Conservation (phyloP, 2,113 vertebrate genomes). For the Gavialis gangeticus region DNA sequence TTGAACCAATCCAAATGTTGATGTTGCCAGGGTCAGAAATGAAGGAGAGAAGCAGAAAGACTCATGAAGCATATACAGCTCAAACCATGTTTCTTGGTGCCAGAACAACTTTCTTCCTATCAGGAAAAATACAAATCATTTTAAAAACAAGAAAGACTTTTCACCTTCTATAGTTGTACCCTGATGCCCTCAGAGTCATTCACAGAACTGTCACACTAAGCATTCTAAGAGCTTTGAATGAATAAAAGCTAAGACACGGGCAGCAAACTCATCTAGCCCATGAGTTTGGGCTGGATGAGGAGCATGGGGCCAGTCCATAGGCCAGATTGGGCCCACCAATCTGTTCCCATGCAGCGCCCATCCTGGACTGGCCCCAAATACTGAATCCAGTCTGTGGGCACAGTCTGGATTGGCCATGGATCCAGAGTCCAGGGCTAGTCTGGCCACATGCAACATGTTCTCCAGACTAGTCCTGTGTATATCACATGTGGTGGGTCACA, state of each 20-base stretch:
- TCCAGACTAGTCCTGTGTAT: no score
- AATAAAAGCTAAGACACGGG: constrained; percentile 1
- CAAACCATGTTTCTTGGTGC: background rate
- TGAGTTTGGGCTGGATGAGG: no score
- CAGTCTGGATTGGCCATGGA: no score
- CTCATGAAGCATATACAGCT: constrained; percentile 25
- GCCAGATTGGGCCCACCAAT: no score
- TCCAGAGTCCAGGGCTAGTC: no score
- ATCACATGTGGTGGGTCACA: no score
- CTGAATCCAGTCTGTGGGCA: no score
- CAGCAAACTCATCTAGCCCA: background rate
- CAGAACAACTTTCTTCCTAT: background rate
- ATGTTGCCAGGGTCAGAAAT: background rate
- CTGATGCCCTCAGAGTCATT: background rate
- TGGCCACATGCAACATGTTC: no score
- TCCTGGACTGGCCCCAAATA: no score
- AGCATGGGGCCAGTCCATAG: no score
- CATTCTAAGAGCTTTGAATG: background rate
- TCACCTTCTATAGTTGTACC: background rate
- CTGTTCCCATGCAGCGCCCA: no score
- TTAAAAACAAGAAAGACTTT: background rate
- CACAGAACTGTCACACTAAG: constrained; percentile 7
- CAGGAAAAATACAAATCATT: constrained; percentile 6
- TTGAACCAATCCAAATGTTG: constrained; percentile 12
- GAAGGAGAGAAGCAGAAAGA: background rate